A percentile compares a stretch with the other conserved stretches of the same genome.
phyloP scores from a whole-genome alignment of 92 coral and sea anemone species.

The Epizoanthus illoricatus region DNA sequence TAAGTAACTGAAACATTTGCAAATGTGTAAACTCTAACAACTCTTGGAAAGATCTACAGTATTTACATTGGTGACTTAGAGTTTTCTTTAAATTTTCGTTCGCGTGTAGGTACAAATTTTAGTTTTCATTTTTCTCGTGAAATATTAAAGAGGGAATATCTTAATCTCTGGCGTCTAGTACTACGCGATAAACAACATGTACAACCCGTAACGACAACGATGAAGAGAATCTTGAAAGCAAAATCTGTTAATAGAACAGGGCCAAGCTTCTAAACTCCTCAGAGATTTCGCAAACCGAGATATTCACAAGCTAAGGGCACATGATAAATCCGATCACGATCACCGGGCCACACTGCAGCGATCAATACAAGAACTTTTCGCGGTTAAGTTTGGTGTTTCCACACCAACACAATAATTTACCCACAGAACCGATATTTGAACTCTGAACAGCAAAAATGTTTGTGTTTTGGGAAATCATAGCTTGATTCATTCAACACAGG shows the following conservation, averaged over 20 bases:
- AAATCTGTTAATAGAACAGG: background rate
- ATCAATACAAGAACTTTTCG: slow-evolving; percentile 29
- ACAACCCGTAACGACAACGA: background rate
- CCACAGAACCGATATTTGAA: slow-evolving; percentile 44
- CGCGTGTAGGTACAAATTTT: slow-evolving; percentile 27
- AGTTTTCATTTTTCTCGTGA: slow-evolving; percentile 33
- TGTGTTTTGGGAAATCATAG: slow-evolving; percentile 4
- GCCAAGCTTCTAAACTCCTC: background rate
- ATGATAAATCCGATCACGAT: background rate
- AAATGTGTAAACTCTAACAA: background rate
- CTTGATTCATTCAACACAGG: background rate
- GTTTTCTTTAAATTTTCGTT: slow-evolving; percentile 27
- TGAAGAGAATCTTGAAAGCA: background rate
- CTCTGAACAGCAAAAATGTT: slow-evolving; percentile 19
- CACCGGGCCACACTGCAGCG: background rate
- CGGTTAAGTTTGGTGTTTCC: slow-evolving; percentile 38
- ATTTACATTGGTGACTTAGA: background rate
- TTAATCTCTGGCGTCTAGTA: background rate
- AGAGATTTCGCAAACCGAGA: background rate
- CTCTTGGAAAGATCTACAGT: background rate
- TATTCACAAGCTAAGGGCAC: slow-evolving; percentile 8
- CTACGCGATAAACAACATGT: background rate
- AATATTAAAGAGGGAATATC: slow-evolving; percentile 30
- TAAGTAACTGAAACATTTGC: background rate
- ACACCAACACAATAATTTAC: slow-evolving; percentile 30